Percentiles rank a stretch among this genome's conserved stretches.
These are phyloP conservation scores for Drosophila nigromelanica DNA, from an alignment of 1,140 invertebrate species.

Conservation along the genomic window DNA sequence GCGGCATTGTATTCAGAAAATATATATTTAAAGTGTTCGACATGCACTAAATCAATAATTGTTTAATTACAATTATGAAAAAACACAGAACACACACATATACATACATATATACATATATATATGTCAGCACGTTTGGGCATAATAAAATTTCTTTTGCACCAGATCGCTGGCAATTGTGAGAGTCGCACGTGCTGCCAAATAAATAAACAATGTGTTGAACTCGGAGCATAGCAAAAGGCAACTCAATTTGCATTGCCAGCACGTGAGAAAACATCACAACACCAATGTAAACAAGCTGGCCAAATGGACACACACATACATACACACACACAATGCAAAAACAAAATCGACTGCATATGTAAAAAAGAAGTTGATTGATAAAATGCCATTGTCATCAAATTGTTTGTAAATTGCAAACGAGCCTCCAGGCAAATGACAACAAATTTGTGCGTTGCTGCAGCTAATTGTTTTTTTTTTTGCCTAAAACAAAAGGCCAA, in stretches of 20 bases:
- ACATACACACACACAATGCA: background rate
- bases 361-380: conserved; percentile 39
- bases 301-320: conserved; percentile 23
- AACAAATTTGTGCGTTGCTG: conserved; percentile 16
- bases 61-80: conserved; percentile 30
- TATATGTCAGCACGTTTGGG: background rate
- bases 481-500: background rate
- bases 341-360: conserved; percentile 7
- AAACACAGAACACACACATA: conserved; percentile 9
- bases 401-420: conserved; percentile 38
- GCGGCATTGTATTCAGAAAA: conserved; percentile 12
- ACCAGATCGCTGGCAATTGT: conserved; percentile 58
- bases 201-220: conserved; percentile 68
- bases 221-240: conserved; percentile 21
- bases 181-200: conserved; percentile 61
- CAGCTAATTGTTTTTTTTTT: conserved; percentile 40
- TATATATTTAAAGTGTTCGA: conserved; percentile 5
- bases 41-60: conserved; percentile 3
- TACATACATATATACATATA: background rate
- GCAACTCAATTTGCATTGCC: conserved; percentile 68
- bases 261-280: conserved; percentile 73
- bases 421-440: conserved; percentile 36
- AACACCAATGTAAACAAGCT: conserved; percentile 25
- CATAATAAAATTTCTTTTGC: conserved; percentile 9
- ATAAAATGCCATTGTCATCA: conserved; percentile 43